phyloP scores from a whole-genome alignment of 2,113 vertebrate species.

The Passer domesticus region DNA sequence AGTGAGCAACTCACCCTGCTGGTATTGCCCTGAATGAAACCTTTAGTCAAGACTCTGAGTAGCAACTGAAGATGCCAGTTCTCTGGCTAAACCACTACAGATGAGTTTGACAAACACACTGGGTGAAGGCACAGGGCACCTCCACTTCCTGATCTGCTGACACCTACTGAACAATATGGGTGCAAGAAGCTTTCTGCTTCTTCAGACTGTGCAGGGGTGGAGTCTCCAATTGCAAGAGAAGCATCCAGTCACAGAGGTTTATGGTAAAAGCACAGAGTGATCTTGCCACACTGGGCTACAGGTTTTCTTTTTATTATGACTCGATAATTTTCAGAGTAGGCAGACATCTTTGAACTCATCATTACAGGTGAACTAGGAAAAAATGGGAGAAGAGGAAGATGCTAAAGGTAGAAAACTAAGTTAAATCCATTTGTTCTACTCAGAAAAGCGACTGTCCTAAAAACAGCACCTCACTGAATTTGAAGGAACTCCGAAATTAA shows the following conservation, averaged over 20 bases:
- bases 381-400: neutral
- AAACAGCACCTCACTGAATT: neutral
- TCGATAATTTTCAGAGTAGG: neutral
- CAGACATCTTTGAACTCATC: neutral
- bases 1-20: neutral
- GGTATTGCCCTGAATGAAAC: neutral
- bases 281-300: neutral
- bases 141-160: neutral
- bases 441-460: neutral
- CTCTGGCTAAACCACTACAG: neutral
- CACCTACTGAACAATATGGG: accelerated
- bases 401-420: neutral
- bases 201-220: neutral
- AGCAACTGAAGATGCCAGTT: neutral
- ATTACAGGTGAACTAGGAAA: neutral
- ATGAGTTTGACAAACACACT: neutral
- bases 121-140: neutral
- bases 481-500: neutral
- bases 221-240: neutral
- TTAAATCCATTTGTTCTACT: neutral
- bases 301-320: neutral
- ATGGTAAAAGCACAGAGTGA: neutral
- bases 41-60: neutral
- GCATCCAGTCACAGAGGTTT: neutral
- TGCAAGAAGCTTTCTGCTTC: neutral